Conservation (phyloP, 2,113 vertebrate genomes). For the Actenoides hombroni region DNA sequence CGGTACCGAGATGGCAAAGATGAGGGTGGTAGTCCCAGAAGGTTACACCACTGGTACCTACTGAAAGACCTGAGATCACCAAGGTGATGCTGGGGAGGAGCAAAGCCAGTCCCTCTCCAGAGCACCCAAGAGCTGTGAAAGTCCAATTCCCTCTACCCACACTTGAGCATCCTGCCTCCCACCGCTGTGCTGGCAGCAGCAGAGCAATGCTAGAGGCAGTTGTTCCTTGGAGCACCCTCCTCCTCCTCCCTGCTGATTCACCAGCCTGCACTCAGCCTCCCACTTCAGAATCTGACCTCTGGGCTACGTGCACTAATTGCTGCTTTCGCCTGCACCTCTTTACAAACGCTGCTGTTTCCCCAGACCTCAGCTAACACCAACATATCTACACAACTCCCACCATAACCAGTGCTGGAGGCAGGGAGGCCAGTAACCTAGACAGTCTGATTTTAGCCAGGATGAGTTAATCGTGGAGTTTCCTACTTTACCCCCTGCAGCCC, state of each 20-base stretch:
- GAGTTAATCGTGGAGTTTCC: neutral
- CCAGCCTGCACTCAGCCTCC: neutral
- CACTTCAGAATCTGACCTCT: neutral
- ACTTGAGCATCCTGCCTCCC: neutral
- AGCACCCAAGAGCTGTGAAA: neutral
- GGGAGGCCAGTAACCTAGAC: neutral
- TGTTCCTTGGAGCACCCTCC: neutral
- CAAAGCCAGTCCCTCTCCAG: neutral
- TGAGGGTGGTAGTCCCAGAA: neutral
- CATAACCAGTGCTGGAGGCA: neutral
- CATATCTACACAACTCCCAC: neutral
- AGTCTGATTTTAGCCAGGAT: neutral
- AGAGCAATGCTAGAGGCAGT: neutral
- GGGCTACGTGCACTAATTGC: neutral
- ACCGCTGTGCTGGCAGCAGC: accelerated
- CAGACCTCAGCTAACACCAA: neutral
- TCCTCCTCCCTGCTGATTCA: neutral
- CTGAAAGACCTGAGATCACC: neutral
- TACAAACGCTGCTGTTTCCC: neutral
- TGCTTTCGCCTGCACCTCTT: neutral
- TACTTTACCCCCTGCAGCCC: neutral
- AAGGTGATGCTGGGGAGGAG: neutral
- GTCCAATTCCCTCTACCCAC: neutral
- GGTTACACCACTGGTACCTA: neutral
- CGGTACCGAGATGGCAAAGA: accelerated